phyloP scores from a whole-genome alignment of 2,113 vertebrate species.

The Irena cyanogastra region DNA sequence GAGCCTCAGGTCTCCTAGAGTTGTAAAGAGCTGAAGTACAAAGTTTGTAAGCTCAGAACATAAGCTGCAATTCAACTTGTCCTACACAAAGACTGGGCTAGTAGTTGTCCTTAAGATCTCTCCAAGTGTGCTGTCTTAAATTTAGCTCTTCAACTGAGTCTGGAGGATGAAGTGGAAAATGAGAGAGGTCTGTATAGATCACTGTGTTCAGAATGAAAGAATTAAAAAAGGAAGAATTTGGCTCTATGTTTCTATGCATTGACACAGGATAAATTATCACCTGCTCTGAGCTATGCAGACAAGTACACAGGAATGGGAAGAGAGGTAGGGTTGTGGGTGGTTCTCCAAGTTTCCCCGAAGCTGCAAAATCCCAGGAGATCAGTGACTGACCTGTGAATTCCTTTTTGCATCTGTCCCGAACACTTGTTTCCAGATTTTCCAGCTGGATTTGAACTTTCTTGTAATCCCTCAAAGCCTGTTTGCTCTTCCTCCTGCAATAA shows the following conservation, averaged over 20 bases:
- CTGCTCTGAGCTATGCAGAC: neutral
- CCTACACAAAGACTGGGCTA: neutral
- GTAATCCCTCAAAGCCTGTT: conserved; percentile 94
- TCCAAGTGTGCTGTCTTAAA: neutral
- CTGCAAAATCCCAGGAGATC: neutral
- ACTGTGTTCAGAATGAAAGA: neutral
- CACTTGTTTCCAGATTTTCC: conserved; percentile 96
- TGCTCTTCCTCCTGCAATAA: conserved; percentile 90
- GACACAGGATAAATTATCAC: neutral
- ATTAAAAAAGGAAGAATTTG: neutral
- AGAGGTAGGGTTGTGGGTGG: neutral
- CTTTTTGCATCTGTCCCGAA: conserved; percentile 97
- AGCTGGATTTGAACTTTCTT: conserved; percentile 98
- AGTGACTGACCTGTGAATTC: conserved; percentile 88
- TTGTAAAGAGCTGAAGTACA: neutral
- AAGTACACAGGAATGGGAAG: neutral
- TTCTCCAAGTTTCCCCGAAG: neutral
- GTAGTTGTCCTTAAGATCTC: neutral
- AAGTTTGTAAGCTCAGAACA: neutral
- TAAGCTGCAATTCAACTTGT: neutral
- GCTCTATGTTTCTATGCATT: neutral
- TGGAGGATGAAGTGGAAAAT: neutral
- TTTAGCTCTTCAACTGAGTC: neutral
- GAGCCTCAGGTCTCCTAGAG: neutral
- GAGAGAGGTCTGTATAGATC: neutral